phyloP scores from a whole-genome alignment of 2,113 vertebrate species.

The Verasper variegatus region DNA sequence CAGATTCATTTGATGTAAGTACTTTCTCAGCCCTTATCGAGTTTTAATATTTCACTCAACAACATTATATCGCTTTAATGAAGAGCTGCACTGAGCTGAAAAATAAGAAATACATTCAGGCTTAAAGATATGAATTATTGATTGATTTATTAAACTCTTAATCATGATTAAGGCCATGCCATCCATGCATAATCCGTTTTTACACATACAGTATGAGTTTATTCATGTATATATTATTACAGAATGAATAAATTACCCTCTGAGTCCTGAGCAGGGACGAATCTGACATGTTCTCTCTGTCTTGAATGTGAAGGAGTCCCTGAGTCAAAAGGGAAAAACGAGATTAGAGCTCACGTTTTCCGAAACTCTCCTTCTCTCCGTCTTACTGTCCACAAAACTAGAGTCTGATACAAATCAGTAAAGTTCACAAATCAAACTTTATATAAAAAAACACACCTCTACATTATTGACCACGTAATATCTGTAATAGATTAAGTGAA shows the following conservation, averaged over 20 bases:
- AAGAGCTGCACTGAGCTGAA: no score
- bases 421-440: not conserved
- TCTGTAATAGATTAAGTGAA: not conserved
- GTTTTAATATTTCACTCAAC: no score
- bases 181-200: no score
- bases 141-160: no score
- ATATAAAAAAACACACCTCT: no score
- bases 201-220: not conserved
- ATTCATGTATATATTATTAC: not conserved
- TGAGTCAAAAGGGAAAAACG: slow-evolving; percentile 5
- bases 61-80: no score
- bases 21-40: no score
- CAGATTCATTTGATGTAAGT: no score
- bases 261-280: not conserved
- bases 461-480: not conserved
- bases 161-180: no score
- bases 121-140: no score
- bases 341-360: slow-evolving; percentile 16
- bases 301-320: slow-evolving; percentile 62
- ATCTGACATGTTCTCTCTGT: not conserved
- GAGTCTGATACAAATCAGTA: no score
- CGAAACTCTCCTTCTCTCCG: not conserved
- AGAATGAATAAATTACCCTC: not conserved
- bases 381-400: not conserved
- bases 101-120: no score